Percentiles rank a stretch among this genome's conserved stretches.
Conservation (phyloP, 1,140 invertebrate genomes). For the Yoshiicerus persimilis region DNA sequence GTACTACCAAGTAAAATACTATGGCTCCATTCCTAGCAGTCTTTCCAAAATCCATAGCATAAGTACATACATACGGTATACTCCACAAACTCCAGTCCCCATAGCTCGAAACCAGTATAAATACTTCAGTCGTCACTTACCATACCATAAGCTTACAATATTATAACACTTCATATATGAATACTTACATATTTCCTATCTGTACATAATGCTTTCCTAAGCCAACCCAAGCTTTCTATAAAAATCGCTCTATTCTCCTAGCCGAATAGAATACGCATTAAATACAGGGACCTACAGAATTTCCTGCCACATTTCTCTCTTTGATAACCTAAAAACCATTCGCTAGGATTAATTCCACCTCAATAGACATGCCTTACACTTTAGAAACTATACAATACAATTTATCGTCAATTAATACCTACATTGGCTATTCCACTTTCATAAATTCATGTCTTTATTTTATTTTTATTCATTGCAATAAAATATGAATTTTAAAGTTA, state of each 20-base stretch:
- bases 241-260: not conserved
- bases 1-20: slow-evolving; percentile 8
- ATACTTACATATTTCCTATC: not conserved
- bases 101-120: not conserved
- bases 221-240: not conserved
- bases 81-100: not conserved
- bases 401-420: no score
- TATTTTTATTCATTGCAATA: no score
- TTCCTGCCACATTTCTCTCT: not conserved
- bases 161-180: not conserved
- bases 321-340: not conserved
- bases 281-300: not conserved
- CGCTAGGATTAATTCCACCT: not conserved
- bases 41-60: not conserved
- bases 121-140: not conserved
- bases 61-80: not conserved
- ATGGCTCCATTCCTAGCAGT: not conserved
- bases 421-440: no score
- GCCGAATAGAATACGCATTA: not conserved
- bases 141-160: not conserved
- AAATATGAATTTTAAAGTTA: no score
- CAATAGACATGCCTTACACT: no score
- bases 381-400: no score
- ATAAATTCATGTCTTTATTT: no score
- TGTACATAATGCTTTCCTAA: not conserved